Conservation (phyloP, 2,797 vertebrate species). For the Poeciliopsis paucimaculata region DNA sequence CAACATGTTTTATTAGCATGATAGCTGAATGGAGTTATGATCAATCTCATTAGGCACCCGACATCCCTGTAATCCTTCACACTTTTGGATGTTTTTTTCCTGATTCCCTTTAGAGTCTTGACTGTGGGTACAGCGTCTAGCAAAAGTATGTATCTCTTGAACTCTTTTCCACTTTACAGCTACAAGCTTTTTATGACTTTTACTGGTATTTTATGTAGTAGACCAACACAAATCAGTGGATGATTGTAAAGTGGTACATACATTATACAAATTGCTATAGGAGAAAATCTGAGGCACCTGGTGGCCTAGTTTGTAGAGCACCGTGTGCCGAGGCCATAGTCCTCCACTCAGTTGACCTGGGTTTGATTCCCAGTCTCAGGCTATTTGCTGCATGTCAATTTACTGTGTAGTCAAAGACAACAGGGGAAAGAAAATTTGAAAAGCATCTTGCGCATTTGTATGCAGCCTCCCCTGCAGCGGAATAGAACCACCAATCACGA, state of each 20-base stretch:
- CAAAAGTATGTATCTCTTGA: background rate
- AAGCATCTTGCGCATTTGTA: background rate
- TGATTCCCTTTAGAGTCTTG: conserved; percentile 49
- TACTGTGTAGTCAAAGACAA: background rate
- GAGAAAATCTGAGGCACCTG: background rate
- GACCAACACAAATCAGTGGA: background rate
- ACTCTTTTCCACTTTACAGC: background rate
- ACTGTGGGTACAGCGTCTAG: background rate
- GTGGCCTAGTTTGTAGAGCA: too few species aligned
- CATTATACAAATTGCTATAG: background rate
- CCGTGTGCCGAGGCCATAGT: background rate
- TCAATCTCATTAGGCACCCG: background rate
- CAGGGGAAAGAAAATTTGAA: background rate
- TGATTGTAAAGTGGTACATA: background rate
- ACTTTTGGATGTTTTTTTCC: background rate
- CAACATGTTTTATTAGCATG: conserved; percentile 7
- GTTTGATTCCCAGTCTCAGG: background rate
- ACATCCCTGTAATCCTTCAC: conserved; percentile 1
- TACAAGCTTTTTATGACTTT: background rate
- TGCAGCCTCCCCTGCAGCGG: background rate
- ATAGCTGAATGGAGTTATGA: conserved; percentile 14
- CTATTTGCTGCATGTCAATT: background rate
- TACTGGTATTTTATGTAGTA: background rate
- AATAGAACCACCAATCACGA: background rate
- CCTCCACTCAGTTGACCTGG: background rate